Evolutionary conservation across 35 echinoderm and acorn worm species (phyloP).

Genomic region (Lytechinus variegatus): DNA sequence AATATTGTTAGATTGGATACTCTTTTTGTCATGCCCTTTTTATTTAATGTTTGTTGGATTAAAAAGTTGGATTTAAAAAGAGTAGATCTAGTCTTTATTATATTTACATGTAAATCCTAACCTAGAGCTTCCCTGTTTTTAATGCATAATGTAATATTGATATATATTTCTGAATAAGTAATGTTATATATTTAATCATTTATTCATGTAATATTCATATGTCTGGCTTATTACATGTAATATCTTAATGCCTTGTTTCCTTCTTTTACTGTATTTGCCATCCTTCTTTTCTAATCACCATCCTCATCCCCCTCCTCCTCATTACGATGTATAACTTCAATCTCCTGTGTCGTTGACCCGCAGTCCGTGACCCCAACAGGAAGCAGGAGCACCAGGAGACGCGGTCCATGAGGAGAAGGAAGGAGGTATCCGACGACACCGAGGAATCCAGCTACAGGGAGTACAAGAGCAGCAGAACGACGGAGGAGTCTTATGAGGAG

Average conservation of each 20-base stretch:
- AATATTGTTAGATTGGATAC: too few relatives aligned
- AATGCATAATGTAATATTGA: too few relatives aligned
- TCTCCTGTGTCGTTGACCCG: not conserved
- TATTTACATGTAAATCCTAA: too few relatives aligned
- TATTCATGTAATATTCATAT: too few relatives aligned
- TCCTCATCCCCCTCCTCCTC: not conserved
- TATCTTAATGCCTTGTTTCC: not conserved
- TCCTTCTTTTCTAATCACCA: not conserved
- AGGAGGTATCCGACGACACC: not conserved
- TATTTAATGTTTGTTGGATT: too few relatives aligned
- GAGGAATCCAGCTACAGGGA: conserved; percentile 51
- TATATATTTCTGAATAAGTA: too few relatives aligned
- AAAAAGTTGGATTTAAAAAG: too few relatives aligned
- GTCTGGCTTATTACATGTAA: not conserved
- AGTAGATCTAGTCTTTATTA: too few relatives aligned
- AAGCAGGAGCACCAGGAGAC: conserved; percentile 30
- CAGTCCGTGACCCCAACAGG: conserved; percentile 25
- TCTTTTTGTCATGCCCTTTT: too few relatives aligned
- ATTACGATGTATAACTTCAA: not conserved
- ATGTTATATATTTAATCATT: too few relatives aligned
- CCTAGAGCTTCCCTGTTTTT: too few relatives aligned
- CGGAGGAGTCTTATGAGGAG: conserved; percentile 38
- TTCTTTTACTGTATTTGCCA: not conserved
- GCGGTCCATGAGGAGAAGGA: not conserved
- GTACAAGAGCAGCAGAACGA: conserved; percentile 38